Conservation (phyloP, 2,797 vertebrate species). For the Falco peregrinus region DNA sequence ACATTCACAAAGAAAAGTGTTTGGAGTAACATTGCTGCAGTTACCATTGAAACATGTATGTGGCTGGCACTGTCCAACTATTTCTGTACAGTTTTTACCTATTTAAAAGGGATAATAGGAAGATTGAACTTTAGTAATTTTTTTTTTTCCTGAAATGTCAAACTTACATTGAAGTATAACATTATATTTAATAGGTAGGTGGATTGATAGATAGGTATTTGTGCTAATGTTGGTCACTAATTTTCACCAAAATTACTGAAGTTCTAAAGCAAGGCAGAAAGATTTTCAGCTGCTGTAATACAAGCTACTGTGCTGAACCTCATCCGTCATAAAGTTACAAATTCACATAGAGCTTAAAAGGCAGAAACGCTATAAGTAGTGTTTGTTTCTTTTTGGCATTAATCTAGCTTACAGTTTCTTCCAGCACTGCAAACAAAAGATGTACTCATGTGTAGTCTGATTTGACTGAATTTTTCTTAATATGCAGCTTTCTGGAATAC, state of each 20-base stretch:
- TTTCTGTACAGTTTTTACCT: conserved; percentile 85
- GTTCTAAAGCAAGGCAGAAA: neutral
- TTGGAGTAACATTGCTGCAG: conserved; percentile 71
- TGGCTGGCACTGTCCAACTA: conserved; percentile 79
- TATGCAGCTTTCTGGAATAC: conserved; percentile 1
- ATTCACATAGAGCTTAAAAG: neutral
- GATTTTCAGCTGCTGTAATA: neutral
- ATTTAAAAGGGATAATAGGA: conserved; percentile 23
- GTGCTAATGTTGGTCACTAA: accelerated
- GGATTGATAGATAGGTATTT: neutral
- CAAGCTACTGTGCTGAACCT: neutral
- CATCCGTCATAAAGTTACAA: neutral
- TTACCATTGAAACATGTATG: conserved; percentile 77
- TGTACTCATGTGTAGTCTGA: neutral
- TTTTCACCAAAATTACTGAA: neutral
- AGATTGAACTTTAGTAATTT: neutral
- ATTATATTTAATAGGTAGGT: neutral
- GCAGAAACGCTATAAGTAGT: neutral
- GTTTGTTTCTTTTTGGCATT: neutral
- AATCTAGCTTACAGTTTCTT: neutral
- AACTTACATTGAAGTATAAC: neutral
- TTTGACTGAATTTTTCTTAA: neutral
- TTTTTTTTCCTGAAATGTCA: neutral
- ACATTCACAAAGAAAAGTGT: conserved; percentile 79
- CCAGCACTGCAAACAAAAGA: neutral